These are phyloP conservation scores for Cavia aperea DNA, from an alignment of 2,113 vertebrate species.

Conservation along the genomic window DNA sequence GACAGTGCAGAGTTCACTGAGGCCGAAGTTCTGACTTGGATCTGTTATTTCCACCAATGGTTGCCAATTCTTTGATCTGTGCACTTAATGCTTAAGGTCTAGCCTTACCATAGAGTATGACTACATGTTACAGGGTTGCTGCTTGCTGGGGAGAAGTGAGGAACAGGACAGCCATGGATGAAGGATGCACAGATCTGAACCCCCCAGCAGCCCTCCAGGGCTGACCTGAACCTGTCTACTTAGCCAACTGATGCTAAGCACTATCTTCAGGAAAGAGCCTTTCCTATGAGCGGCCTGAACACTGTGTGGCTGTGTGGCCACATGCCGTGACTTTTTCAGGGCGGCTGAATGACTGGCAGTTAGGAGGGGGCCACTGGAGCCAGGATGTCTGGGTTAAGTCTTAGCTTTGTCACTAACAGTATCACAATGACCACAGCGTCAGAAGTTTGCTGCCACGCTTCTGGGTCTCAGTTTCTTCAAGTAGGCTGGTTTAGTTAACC, in stretches of 20 bases:
- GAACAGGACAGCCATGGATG: not conserved
- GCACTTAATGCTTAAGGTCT: not conserved
- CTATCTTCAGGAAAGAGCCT: not conserved
- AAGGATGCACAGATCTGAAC: not conserved
- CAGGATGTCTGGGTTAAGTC: not conserved
- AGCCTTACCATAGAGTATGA: not conserved
- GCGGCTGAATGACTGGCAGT: rapidly evolving
- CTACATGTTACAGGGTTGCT: not conserved
- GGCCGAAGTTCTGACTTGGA: not conserved
- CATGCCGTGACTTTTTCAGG: not conserved
- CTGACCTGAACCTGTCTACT: not conserved
- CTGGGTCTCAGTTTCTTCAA: not conserved
- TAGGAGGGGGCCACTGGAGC: not conserved
- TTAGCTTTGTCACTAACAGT: not conserved
- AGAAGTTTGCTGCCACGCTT: not conserved
- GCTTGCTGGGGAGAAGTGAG: not conserved
- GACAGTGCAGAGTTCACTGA: rapidly evolving
- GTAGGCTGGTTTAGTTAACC: not conserved
- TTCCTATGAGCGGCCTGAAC: not conserved
- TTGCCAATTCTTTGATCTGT: not conserved
- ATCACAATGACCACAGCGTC: too few species aligned
- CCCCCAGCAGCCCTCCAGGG: not conserved
- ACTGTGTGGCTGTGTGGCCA: not conserved
- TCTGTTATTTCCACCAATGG: not conserved
- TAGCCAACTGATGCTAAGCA: too few species aligned